These are phyloP conservation scores for Hippasteria phrygiana DNA, from an alignment of 53 echinoderm and acorn worm species.

Conservation along the genomic window DNA sequence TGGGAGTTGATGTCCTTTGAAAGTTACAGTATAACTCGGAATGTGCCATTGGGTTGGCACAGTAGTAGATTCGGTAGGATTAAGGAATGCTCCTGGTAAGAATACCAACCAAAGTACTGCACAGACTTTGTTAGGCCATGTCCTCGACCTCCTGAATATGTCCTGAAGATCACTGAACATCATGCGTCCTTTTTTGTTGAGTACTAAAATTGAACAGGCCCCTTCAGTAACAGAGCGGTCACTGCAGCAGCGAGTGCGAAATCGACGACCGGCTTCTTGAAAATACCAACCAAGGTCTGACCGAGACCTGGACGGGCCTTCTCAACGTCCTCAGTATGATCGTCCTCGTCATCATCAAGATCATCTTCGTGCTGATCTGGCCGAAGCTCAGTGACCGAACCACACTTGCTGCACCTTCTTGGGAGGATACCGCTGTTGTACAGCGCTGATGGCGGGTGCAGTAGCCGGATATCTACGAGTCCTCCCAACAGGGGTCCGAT, in stretches of 20 bases:
- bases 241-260: conserved; percentile 68
- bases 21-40: too few relatives aligned
- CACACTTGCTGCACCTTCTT: conserved; percentile 13
- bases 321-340: background rate
- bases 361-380: background rate
- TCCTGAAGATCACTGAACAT: background rate
- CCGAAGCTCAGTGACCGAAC: background rate
- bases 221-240: conserved; percentile 63
- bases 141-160: too few relatives aligned
- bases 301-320: background rate
- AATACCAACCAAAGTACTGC: too few relatives aligned
- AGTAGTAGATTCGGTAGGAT: too few relatives aligned
- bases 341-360: conserved; percentile 9
- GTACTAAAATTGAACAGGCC: conserved; percentile 54
- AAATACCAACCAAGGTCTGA: conserved; percentile 15
- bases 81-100: too few relatives aligned
- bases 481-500: conserved; percentile 6
- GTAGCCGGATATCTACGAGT: background rate
- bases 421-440: conserved; percentile 10
- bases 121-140: too few relatives aligned
- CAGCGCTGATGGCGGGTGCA: background rate
- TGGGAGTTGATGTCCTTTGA: too few relatives aligned
- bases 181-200: background rate
- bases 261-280: conserved; percentile 66
- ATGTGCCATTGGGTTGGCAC: too few relatives aligned